These are phyloP conservation scores for Tragopan temminckii DNA, from an alignment of 2,797 vertebrate genomes.

Conservation along the genomic window DNA sequence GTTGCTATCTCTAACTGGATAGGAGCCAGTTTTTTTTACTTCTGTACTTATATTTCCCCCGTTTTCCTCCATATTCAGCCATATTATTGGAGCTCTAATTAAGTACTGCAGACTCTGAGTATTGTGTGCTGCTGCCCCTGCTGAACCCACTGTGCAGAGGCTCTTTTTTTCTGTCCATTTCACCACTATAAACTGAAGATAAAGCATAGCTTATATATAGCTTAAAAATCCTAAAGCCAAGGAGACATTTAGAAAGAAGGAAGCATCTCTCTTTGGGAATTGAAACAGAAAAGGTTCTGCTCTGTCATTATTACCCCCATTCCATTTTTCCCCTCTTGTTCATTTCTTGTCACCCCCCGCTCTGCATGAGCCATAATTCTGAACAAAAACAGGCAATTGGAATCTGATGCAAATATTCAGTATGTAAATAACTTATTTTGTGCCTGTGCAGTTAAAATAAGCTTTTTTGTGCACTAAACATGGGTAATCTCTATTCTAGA, in stretches of 20 bases:
- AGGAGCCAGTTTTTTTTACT: background rate
- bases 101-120: background rate
- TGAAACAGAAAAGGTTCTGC: background rate
- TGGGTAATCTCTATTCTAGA: background rate
- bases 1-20: background rate
- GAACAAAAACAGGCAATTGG: background rate
- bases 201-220: background rate
- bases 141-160: background rate
- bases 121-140: background rate
- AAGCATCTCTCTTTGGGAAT: background rate
- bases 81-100: background rate
- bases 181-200: background rate
- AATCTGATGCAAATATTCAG: background rate
- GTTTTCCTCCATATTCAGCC: background rate
- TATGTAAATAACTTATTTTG: background rate
- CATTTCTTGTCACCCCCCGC: background rate
- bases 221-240: background rate
- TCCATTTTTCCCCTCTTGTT: background rate
- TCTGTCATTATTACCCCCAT: background rate
- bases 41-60: accelerated
- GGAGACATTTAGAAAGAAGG: background rate
- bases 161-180: background rate
- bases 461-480: background rate
- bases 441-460: background rate
- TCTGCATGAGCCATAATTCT: accelerated